Conservation (phyloP, 2,888 invertebrate species). For the Dynastes grantii region DNA sequence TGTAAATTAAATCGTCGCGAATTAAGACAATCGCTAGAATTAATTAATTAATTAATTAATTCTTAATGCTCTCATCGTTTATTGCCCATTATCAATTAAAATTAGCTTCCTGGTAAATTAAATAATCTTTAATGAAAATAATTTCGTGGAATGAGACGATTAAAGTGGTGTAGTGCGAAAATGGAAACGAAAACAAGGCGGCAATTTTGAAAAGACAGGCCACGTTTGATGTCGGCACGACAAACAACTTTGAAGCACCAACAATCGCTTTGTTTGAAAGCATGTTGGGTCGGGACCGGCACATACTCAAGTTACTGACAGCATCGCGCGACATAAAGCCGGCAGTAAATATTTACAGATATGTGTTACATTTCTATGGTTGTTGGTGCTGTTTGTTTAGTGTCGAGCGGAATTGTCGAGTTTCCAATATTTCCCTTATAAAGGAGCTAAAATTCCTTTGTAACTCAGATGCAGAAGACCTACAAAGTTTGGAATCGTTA, state of each 20-base stretch:
- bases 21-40: constrained; percentile 19
- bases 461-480: neutral
- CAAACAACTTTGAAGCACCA: constrained; percentile 15
- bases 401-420: neutral
- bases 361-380: constrained; percentile 6
- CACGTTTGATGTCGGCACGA: constrained; percentile 21
- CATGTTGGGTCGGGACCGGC: neutral
- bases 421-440: constrained; percentile 19
- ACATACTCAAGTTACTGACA: constrained; percentile 2
- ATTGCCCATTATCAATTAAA: constrained; percentile 28
- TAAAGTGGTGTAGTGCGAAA: neutral
- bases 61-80: neutral
- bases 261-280: constrained; percentile 31
- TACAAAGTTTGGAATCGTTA: neutral
- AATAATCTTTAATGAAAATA: neutral
- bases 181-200: constrained; percentile 11
- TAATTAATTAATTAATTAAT: constrained; percentile 38
- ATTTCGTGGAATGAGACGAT: neutral
- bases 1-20: constrained; percentile 12
- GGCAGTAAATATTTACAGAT: constrained; percentile 31
- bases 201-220: constrained; percentile 16
- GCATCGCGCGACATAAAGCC: neutral
- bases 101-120: constrained; percentile 18
- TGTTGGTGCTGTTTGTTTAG: constrained; percentile 14
- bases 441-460: constrained; percentile 5